Base-by-base conservation (phyloP, 2,888 invertebrate species). In the Papilio demoleus region DNA sequence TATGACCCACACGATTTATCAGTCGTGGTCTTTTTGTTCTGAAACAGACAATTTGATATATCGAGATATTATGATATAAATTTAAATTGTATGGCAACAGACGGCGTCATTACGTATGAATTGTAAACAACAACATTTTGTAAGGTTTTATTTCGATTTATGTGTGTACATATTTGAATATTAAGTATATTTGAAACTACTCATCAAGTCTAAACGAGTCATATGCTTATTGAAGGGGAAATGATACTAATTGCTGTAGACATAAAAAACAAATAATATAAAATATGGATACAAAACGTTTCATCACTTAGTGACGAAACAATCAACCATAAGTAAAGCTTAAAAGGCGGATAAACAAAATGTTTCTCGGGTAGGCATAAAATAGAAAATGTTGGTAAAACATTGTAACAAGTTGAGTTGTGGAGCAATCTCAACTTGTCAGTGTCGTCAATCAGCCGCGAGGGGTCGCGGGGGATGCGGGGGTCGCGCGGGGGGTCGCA, bases 361-460 rank as follows among this genome's bases (percentile, higher is more conserved):
- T 45, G 31, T 36, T 60, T 36, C 11, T 24, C 40, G 24, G 66
- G 64, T 56, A 42, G 65, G 58, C 67, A 66, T 62, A 67, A 72
- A 74, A 72, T 64, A 71, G 71, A 70, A 71, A 73, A 71, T 67
- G 70, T 67, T 71, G 60, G 70, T 74, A 76, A 77, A 77, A 75
- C 71, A 72, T 63, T 66, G 75, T 77, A 75, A 78, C 77, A 78
- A 81, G 76, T 77, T 76, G 70, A 72, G 65, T 65, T 14, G 74
- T 74, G 77, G 73, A 75, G 73, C 77, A 79, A 79, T 80, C 78
- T 75, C 71, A 78, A 79, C 73, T 79, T 78, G 77, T 75, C 76
- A 73, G 73, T 72, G 78, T 79, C 77, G 79, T 79, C 81, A 80
- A 81, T 81, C 80, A 77, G 77, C 50, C 59, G 64, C 70, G 73